A percentile compares a stretch with the other conserved stretches of the same genome.
phyloP scores from a whole-genome alignment of 2,797 vertebrate species.

The Diplodus sargus region DNA sequence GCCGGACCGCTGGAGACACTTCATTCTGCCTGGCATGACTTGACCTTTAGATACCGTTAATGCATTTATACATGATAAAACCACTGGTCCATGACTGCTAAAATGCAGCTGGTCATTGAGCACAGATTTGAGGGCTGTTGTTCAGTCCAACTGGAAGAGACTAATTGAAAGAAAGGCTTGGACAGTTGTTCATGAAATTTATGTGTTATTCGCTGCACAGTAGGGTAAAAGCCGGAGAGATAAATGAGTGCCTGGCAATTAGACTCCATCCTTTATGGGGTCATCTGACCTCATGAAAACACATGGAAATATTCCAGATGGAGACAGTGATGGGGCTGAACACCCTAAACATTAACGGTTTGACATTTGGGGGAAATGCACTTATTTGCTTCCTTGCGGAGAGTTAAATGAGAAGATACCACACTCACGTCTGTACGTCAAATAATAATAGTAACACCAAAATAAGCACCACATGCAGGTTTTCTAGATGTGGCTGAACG shows the following conservation, averaged over 20 bases:
- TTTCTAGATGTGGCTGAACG: no score
- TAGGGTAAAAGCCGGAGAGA: background rate
- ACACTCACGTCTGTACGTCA: background rate
- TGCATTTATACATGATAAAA: conserved; percentile 64
- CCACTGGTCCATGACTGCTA: conserved; percentile 47
- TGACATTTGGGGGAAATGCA: background rate
- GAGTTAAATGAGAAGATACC: background rate
- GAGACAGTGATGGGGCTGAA: background rate
- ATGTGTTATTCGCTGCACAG: background rate
- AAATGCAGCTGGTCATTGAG: conserved; percentile 48
- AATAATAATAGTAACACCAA: no score
- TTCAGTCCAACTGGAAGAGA: conserved; percentile 18
- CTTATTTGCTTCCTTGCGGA: background rate
- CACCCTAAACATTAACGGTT: background rate
- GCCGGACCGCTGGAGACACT: conserved; percentile 50
- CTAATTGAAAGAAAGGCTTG: conserved; percentile 43
- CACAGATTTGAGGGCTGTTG: conserved; percentile 46
- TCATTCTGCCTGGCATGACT: conserved; percentile 50
- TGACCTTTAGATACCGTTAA: conserved; percentile 71
- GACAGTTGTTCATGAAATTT: conserved; percentile 25
- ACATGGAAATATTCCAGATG: background rate
- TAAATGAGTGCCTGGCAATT: background rate
- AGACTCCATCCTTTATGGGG: background rate
- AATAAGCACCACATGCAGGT: no score
- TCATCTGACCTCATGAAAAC: background rate